Evolutionary conservation across 23 tunicate species (phyloP), one percentile per base, ranked within the genome.

Genomic region (Halocynthia roretzi): DNA sequence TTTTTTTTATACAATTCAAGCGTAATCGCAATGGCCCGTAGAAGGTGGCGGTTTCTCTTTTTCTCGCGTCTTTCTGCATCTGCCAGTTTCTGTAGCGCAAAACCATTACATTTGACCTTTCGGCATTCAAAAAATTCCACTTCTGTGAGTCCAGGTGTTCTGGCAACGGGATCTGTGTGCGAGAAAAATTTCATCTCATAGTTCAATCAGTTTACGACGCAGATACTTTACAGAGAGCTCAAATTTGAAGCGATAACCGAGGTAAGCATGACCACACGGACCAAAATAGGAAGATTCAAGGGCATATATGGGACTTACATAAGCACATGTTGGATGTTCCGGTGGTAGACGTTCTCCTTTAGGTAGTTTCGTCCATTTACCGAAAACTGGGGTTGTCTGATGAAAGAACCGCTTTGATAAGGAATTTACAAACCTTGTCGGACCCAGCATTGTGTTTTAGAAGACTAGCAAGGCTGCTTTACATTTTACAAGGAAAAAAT

Each of bases 61-160:
- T 79, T 53, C 98, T 50, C 7, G 90, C 90, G 75, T 92, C 98
- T 52, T 73, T 79, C 66, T 92, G 98, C 98, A 83, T 83, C 50
- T 54, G 52, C 87, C 86, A 81, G 52, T 86, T 78, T 11, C 62
- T 75, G 81, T 86, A 86, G 80, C 92, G 81, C 44, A 87, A 69
- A 11, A 61, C 0, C 9, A 56, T 75, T 7, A 53, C 10, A 54
- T 76, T 84, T 63, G 84, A 21, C 7, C 53, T 71, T 2, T 8
- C 10, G 5, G 65, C 78, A 12, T 86, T 82, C 55, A 76, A 50
- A 67, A 15, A 70, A 5, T 58, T 54, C 98, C 98, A 92, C 17
- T 51, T 56, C n/a, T 85, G 71, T 19, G 83, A 70, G n/a, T 67
- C 61, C 11, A 86, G 72, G 53, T 86, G 84, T 12, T 73, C 72